Evolutionary conservation across 2,797 vertebrate species (phyloP).

Genomic region (Acanthurus leucopareius): DNA sequence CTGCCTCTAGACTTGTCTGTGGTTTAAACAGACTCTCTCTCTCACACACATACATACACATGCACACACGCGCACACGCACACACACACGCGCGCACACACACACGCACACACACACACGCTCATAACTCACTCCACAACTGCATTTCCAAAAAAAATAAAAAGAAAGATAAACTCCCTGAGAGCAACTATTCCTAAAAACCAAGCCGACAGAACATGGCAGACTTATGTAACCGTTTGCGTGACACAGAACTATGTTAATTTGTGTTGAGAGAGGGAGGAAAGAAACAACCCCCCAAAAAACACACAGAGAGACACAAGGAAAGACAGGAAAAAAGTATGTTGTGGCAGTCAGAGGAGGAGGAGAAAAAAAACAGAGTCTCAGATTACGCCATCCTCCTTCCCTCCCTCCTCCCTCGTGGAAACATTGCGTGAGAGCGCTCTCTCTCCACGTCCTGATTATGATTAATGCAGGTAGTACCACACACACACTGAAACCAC

Average conservation of each 20-base stretch:
- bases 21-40: conserved; percentile 10
- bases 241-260: conserved; percentile 86
- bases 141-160: conserved; percentile 14
- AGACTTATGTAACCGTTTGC: conserved; percentile 82
- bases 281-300: conserved; percentile 69
- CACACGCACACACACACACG: conserved; percentile 17
- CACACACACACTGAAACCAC: conserved; percentile 73
- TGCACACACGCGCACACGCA: neutral
- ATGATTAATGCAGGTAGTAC: conserved; percentile 86
- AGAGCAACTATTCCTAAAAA: conserved; percentile 62
- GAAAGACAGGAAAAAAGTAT: conserved; percentile 79
- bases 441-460: conserved; percentile 83
- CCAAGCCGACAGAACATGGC: conserved; percentile 58
- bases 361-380: conserved; percentile 70
- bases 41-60: neutral
- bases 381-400: conserved; percentile 84
- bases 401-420: conserved; percentile 74
- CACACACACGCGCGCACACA: conserved; percentile 10
- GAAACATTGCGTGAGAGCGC: conserved; percentile 87
- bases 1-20: conserved; percentile 28
- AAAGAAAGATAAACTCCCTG: conserved; percentile 44
- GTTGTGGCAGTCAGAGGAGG: conserved; percentile 80
- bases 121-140: conserved; percentile 27
- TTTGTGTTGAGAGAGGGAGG: conserved; percentile 80
- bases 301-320: conserved; percentile 70